These are phyloP conservation scores for Acleris holmiana DNA, from an alignment of 2,888 invertebrate species.

Conservation along the genomic window DNA sequence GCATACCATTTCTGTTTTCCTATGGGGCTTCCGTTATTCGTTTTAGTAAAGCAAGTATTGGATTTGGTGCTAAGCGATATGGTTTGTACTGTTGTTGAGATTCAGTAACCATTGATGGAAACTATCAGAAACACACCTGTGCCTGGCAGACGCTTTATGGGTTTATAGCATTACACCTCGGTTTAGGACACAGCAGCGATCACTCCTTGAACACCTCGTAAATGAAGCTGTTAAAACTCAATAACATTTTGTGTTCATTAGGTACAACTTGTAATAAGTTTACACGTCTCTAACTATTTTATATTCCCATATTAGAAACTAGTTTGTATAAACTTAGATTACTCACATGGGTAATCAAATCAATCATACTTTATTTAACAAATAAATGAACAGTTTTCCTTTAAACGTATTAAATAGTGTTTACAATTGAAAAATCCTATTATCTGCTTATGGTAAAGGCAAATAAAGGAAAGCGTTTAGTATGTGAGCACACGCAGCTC, in stretches of 20 bases:
- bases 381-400: conserved; percentile 28
- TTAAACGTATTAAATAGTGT: conserved; percentile 19
- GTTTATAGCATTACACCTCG: conserved; percentile 79
- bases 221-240: conserved; percentile 47
- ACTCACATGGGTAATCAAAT: conserved; percentile 2
- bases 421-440: conserved; percentile 54
- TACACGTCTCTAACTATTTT: neutral
- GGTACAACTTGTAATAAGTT: conserved; percentile 46
- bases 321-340: neutral
- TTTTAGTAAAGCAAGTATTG: conserved; percentile 4
- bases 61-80: neutral
- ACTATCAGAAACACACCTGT: conserved; percentile 62
- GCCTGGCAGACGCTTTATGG: conserved; percentile 70
- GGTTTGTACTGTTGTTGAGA: neutral
- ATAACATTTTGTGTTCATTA: conserved; percentile 25
- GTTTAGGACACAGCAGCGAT: conserved; percentile 70
- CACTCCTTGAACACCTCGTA: conserved; percentile 73
- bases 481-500: conserved; percentile 55
- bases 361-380: conserved; percentile 21
- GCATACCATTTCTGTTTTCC: conserved; percentile 46
- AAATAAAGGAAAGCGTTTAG: conserved; percentile 59
- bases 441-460: conserved; percentile 55
- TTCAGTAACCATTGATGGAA: neutral
- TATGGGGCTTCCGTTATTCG: neutral
- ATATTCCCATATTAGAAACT: neutral